These are phyloP conservation scores for Muscina levida DNA, from an alignment of 2,888 invertebrate species.

Conservation along the genomic window DNA sequence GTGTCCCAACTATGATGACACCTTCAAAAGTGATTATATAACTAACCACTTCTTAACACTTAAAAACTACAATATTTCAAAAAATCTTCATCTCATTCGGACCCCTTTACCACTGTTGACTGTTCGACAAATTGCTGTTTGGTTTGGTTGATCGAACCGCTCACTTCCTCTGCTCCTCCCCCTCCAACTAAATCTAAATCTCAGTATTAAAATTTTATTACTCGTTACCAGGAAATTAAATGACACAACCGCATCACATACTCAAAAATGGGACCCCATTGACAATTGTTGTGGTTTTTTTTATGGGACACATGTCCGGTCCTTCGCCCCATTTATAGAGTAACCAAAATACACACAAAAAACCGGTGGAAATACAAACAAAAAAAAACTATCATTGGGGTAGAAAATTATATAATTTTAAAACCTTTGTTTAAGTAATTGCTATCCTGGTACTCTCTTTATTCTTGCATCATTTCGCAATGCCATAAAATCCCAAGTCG, in stretches of 20 bases:
- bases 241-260: not conserved
- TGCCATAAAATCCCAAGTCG: constrained; percentile 6
- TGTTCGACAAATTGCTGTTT: no score
- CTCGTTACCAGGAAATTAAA: constrained; percentile 10
- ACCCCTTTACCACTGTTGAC: no score
- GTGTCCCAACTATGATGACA: no score
- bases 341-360: not conserved
- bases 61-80: no score
- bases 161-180: not conserved
- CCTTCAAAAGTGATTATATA: no score
- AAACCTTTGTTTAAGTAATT: constrained; percentile 35
- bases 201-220: constrained; percentile 52
- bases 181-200: constrained; percentile 23
- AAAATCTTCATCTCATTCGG: no score
- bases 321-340: not conserved
- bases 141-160: no score
- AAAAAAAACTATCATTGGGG: constrained; percentile 19
- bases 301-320: not conserved
- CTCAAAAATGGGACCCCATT: not conserved
- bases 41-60: no score
- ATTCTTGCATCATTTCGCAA: not conserved
- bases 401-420: constrained; percentile 42
- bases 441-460: not conserved
- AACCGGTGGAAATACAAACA: constrained; percentile 2
- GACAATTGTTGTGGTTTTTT: constrained; percentile 20